Conservation (phyloP, 2,113 vertebrate species). For the Tyto alba region DNA sequence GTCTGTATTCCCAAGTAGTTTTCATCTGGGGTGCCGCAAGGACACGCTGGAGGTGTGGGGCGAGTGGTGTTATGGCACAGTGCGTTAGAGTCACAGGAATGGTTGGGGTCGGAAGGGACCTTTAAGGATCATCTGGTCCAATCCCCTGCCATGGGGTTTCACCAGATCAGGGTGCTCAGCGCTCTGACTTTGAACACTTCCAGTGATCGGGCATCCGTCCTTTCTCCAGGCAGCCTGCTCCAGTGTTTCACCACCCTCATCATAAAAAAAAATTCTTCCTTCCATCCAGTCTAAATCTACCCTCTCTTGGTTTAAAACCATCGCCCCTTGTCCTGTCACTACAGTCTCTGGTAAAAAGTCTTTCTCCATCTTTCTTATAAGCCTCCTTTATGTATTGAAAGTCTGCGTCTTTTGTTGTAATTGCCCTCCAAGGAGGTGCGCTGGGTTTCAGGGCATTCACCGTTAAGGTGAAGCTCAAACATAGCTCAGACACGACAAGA, state of each 20-base stretch:
- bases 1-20: not conserved
- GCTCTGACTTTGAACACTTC: not conserved
- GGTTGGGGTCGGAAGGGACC: not conserved
- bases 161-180: not conserved
- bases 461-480: not conserved
- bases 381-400: not conserved
- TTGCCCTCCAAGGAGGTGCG: not conserved
- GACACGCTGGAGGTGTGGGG: rapidly evolving
- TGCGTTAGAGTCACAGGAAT: not conserved
- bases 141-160: not conserved
- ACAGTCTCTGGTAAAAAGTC: not conserved
- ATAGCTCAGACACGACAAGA: not conserved
- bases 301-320: not conserved
- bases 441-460: not conserved
- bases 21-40: not conserved
- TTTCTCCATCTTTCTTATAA: not conserved
- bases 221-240: not conserved
- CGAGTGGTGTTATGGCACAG: not conserved
- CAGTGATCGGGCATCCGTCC: not conserved
- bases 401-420: not conserved
- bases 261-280: not conserved
- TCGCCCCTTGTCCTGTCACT: not conserved
- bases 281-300: not conserved
- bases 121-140: not conserved
- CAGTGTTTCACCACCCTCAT: not conserved